Conservation (phyloP, 2,888 invertebrate species). For the Hyposoter dolosus region DNA sequence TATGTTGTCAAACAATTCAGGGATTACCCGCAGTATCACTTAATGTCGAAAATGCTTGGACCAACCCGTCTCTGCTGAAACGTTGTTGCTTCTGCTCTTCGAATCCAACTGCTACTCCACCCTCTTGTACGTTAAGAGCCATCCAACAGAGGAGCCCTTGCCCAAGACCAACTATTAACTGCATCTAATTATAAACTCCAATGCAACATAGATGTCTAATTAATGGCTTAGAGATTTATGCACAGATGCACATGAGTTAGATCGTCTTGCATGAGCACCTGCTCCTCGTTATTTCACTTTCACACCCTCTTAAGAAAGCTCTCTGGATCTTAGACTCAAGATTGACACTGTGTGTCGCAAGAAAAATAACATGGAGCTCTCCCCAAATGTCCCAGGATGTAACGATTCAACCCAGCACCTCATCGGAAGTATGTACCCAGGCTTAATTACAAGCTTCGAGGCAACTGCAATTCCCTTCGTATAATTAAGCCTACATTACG, state of each 20-base stretch:
- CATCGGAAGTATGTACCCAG: slow-evolving; percentile 8
- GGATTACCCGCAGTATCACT: slow-evolving; percentile 81
- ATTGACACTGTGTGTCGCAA: background rate
- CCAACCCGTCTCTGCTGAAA: slow-evolving; percentile 44
- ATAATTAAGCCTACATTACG: slow-evolving; percentile 21
- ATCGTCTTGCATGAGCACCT: slow-evolving; percentile 80
- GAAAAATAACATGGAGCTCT: background rate
- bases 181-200: slow-evolving; percentile 84
- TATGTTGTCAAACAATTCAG: slow-evolving; percentile 75
- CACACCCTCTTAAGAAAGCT: background rate
- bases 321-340: slow-evolving; percentile 2
- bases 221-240: slow-evolving; percentile 83
- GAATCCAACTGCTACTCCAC: slow-evolving; percentile 13
- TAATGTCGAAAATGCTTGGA: slow-evolving; percentile 76
- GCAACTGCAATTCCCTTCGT: background rate
- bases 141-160: slow-evolving; percentile 61
- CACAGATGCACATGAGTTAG: slow-evolving; percentile 81
- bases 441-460: slow-evolving; percentile 58
- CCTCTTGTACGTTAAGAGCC: slow-evolving; percentile 30
- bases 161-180: slow-evolving; percentile 82
- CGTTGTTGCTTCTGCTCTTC: slow-evolving; percentile 54
- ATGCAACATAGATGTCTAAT: slow-evolving; percentile 83
- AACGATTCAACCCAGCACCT: background rate
- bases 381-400: background rate
- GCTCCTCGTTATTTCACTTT: slow-evolving; percentile 30